Evolutionary conservation across 2,113 vertebrate species (phyloP).

Genomic region (Eublepharis macularius): DNA sequence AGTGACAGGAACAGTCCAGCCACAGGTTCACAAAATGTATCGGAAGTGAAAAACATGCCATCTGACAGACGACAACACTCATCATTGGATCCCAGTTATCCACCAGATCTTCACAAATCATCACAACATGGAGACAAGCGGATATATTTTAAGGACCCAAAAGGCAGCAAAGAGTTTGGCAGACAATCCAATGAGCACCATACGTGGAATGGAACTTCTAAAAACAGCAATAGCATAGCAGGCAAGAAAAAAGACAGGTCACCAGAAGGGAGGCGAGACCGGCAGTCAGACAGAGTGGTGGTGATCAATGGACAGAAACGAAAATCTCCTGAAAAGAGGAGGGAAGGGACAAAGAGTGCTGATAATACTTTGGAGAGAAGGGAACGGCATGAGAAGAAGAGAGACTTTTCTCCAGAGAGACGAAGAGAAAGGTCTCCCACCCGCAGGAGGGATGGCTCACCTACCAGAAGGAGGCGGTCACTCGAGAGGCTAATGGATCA

Average conservation of each 20-base stretch:
- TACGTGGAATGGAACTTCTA: constrained; percentile 88
- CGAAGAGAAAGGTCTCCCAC: constrained; percentile 68
- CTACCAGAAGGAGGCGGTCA: constrained; percentile 74
- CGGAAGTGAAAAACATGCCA: constrained; percentile 88
- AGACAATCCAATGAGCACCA: constrained; percentile 84
- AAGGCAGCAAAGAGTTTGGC: constrained; percentile 81
- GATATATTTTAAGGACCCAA: constrained; percentile 77
- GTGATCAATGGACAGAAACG: constrained; percentile 77
- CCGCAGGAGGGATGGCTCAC: constrained; percentile 55
- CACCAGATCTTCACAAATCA: constrained; percentile 90
- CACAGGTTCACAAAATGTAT: constrained; percentile 92
- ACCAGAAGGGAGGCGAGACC: constrained; percentile 79
- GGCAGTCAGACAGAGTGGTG: constrained; percentile 73
- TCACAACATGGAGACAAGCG: constrained; percentile 88
- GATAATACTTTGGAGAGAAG: constrained; percentile 86
- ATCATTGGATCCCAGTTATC: constrained; percentile 87
- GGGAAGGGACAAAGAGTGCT: constrained; percentile 81
- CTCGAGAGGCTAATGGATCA: constrained; percentile 80
- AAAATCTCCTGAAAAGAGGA: constrained; percentile 81
- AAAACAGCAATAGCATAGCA: constrained; percentile 78
- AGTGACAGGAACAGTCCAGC: constrained; percentile 83
- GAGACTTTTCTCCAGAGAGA: constrained; percentile 82
- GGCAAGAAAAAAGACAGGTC: constrained; percentile 83
- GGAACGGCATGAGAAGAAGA: constrained; percentile 64
- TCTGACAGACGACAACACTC: constrained; percentile 79